Conservation (phyloP, 1,140 invertebrate species). For the Tetramorium parvispinum region DNA sequence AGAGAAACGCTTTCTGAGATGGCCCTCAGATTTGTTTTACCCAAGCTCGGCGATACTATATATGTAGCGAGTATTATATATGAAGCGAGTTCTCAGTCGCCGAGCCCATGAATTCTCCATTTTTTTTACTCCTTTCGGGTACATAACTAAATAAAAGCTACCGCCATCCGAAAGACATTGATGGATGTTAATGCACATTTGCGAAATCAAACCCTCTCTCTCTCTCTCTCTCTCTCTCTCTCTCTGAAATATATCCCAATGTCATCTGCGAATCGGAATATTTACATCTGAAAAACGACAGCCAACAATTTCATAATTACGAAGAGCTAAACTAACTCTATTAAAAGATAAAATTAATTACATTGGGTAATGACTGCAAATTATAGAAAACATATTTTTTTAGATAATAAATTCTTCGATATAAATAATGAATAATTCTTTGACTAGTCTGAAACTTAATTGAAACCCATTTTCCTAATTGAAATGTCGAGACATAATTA, state of each 20-base stretch:
- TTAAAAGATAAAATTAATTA: neutral
- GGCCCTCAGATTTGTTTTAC: neutral
- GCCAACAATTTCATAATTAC: neutral
- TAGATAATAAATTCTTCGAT: neutral
- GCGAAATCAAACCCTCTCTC: neutral
- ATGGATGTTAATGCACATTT: constrained; percentile 34
- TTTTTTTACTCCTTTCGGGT: neutral
- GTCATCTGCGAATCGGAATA: neutral
- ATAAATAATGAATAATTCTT: neutral
- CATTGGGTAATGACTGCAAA: neutral
- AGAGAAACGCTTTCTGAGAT: neutral
- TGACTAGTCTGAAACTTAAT: neutral
- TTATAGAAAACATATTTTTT: constrained; percentile 1
- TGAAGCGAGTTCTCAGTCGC: neutral
- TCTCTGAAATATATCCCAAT: neutral
- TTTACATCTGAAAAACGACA: constrained; percentile 1
- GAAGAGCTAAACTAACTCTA: neutral
- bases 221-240: neutral
- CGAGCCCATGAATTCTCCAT: neutral
- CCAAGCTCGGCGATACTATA: neutral
- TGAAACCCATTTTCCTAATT: neutral
- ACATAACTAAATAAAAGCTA: constrained; percentile 15
- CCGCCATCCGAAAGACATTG: neutral
- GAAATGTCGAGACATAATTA: neutral
- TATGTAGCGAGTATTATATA: neutral